phyloP scores from a whole-genome alignment of 2,113 vertebrate species.

The Prionailurus viverrinus region DNA sequence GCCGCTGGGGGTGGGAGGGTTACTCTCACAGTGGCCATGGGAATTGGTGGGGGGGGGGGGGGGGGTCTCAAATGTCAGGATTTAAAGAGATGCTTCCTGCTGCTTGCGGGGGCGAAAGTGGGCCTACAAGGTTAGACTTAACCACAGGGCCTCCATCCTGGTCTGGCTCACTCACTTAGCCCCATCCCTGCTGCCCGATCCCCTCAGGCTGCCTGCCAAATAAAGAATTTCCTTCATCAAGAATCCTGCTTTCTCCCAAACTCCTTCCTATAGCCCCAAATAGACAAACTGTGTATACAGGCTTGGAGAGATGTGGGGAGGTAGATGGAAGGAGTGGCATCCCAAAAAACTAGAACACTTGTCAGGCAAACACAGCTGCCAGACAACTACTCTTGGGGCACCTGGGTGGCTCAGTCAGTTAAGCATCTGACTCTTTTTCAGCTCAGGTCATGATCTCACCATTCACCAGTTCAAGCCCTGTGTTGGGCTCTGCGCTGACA shows the following conservation, averaged over 20 bases:
- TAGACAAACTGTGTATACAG: neutral
- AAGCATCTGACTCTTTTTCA: too few relatives aligned
- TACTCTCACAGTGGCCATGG: neutral
- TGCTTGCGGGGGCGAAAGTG: neutral
- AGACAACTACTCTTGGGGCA: neutral
- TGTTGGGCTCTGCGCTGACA: too few relatives aligned
- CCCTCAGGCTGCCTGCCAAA: neutral
- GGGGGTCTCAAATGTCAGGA: neutral
- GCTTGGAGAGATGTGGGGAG: neutral
- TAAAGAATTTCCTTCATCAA: constrained; percentile 41
- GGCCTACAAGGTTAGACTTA: neutral
- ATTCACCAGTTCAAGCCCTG: too few relatives aligned
- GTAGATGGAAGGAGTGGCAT: neutral
- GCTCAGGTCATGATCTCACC: too few relatives aligned
- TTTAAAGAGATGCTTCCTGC: neutral
- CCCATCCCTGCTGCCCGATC: too few relatives aligned
- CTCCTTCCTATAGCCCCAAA: neutral
- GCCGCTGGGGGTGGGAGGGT: neutral
- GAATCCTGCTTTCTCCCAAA: neutral
- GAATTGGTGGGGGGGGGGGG: neutral
- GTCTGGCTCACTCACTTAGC: neutral
- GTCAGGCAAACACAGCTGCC: neutral
- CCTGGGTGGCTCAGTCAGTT: too few relatives aligned
- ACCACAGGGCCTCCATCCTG: neutral
- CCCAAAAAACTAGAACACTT: neutral